Conservation (phyloP, 1,140 invertebrate species). For the Listronotus bonariensis region DNA sequence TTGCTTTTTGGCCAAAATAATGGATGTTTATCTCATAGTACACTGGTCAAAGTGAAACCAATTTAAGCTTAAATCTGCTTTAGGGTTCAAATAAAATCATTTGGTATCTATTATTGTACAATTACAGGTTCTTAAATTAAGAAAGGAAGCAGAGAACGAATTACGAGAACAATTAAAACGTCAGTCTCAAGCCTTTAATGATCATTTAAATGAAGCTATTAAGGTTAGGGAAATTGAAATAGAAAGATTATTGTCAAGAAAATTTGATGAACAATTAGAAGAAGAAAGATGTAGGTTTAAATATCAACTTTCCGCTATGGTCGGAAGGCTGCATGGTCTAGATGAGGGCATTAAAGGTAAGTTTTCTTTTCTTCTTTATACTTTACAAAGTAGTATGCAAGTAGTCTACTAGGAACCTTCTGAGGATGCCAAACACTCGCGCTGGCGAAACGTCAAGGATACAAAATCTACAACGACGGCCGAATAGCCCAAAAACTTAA, state of each 20-base stretch:
- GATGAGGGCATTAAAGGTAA: constrained; percentile 85
- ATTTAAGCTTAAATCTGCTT: no score
- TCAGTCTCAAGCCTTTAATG: constrained; percentile 81
- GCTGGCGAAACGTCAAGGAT: no score
- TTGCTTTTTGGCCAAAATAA: no score
- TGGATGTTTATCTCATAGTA: no score
- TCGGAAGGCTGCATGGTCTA: constrained; percentile 84
- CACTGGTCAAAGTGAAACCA: no score
- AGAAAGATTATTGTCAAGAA: constrained; percentile 64
- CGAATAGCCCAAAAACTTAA: no score
- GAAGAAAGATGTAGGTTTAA: constrained; percentile 73
- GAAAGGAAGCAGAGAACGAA: constrained; percentile 72
- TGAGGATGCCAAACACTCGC: no score
- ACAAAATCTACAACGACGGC: no score
- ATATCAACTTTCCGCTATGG: constrained; percentile 76
- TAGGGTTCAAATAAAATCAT: no score
- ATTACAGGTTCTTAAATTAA: constrained; percentile 63
- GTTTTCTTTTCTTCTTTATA: no score
- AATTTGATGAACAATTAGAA: constrained; percentile 72
- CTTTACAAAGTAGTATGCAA: no score
- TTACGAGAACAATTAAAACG: constrained; percentile 76
- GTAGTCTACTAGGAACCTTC: no score
- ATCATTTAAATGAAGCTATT: constrained; percentile 79
- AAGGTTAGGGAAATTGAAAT: constrained; percentile 72
- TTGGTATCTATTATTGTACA: constrained; percentile 32